phyloP scores from a whole-genome alignment of 2,888 invertebrate species.

The Scrobipalpa costella region DNA sequence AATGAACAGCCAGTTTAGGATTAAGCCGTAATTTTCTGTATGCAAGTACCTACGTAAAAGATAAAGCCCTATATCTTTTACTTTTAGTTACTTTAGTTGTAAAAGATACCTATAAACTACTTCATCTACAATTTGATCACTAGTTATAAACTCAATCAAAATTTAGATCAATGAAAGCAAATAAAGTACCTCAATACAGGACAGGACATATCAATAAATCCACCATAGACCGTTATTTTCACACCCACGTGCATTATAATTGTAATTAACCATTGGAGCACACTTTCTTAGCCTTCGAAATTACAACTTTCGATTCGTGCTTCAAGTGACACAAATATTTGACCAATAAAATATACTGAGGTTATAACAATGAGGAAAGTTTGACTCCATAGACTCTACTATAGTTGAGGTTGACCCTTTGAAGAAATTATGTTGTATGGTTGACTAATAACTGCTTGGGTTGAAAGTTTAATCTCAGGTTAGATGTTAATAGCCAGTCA shows the following conservation, averaged over 20 bases:
- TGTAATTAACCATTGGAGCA: neutral
- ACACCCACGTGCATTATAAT: neutral
- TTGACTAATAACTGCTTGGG: neutral
- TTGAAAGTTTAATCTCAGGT: constrained; percentile 1
- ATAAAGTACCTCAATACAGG: neutral
- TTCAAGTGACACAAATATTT: constrained; percentile 17
- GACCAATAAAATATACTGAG: constrained; percentile 22
- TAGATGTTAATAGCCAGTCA: neutral
- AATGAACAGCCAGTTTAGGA: no score
- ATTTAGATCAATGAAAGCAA: neutral
- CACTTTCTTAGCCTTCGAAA: constrained; percentile 15
- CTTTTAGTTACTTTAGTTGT: no score
- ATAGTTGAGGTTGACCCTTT: constrained; percentile 2
- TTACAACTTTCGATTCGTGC: constrained; percentile 24
- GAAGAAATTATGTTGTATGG: neutral
- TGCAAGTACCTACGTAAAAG: no score
- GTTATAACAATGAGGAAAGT: constrained; percentile 41
- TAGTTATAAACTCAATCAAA: no score
- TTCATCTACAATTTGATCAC: no score
- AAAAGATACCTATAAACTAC: no score
- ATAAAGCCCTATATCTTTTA: no score
- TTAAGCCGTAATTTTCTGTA: no score
- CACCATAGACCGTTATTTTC: neutral
- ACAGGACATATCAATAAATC: neutral
- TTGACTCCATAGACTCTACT: constrained; percentile 42